phyloP scores from a whole-genome alignment of 2,888 invertebrate species.

The Drosophila antonietae region DNA sequence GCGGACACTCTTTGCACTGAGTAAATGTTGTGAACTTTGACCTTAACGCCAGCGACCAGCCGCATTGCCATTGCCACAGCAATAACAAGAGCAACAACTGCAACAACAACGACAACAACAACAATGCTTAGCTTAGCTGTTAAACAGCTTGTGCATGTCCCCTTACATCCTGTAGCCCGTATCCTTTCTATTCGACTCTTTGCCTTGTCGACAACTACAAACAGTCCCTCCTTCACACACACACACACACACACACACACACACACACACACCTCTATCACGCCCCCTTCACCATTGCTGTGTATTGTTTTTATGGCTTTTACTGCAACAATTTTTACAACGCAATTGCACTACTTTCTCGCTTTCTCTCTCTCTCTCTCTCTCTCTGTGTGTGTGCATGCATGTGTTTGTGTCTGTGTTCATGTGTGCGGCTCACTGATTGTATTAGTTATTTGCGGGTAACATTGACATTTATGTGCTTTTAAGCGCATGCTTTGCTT shows the following conservation, averaged over 20 bases:
- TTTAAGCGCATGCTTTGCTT: constrained; percentile 41
- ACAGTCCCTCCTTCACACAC: neutral
- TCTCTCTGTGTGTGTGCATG: neutral
- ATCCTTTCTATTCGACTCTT: constrained; percentile 1
- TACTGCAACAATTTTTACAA: constrained; percentile 55
- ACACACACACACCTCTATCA: neutral
- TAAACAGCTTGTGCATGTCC: constrained; percentile 59
- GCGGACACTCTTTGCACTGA: constrained; percentile 18
- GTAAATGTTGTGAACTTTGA: constrained; percentile 66
- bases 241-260: neutral
- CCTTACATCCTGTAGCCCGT: constrained; percentile 3
- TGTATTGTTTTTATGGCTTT: constrained; percentile 47
- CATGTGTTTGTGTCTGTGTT: constrained; percentile 3
- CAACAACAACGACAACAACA: constrained; percentile 16
- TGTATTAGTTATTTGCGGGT: constrained; percentile 63
- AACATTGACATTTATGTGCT: constrained; percentile 70
- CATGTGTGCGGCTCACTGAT: constrained; percentile 42
- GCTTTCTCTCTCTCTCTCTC: no score
- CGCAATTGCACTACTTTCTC: constrained; percentile 39
- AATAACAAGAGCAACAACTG: constrained; percentile 20
- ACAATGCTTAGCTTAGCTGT: constrained; percentile 50
- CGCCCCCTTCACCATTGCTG: constrained; percentile 4
- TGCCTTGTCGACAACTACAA: constrained; percentile 8
- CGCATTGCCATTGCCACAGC: constrained; percentile 22
- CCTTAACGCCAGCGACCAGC: constrained; percentile 41